Base-by-base conservation (phyloP, 2,797 vertebrate genomes). In the Pteronotus mesoamericanus region DNA sequence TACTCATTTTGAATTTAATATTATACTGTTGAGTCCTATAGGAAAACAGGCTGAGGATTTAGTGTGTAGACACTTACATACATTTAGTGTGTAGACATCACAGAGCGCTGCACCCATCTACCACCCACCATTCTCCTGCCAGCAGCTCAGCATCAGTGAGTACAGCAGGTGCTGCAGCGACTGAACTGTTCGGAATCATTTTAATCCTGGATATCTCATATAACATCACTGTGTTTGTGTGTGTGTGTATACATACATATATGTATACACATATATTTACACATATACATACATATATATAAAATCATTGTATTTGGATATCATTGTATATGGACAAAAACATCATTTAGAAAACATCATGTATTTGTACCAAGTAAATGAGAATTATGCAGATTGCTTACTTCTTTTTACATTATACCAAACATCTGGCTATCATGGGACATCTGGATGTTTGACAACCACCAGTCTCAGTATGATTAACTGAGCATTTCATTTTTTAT, bases 401-500 rank as follows among this genome's bases (percentile, higher is more conserved):
- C 80, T 71, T 94, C 14, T 84, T 94, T 94, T 90, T 95, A 75
- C 85, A 88, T 91, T 94, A 8, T 75, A 86, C 34, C 78, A 93
- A 90, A 75, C 92, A 96, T 94, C 51, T 95, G 89, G 66, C 96
- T 74, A 75, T 39, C 66, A 91, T 95, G n/a, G 32, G 21, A 96
- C 71, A 92, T 93, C 71, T 96, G 72, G 64, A 84, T 88, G 86
- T 91, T 69, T 96, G 74, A 89, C 66, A 94, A 90, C 51, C 53
- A 64, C 34, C 71, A 96, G 95, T 72, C 66, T 94, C 86, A 94
- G 53, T 61, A 89, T 97, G 93, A 94, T 94, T 94, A 97, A 85
- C 37, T 46, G 15, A 94, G 71, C 72, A 72, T 91, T 95, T 92
- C 57, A 32, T 82, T 66, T 94, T 79, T 91, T 97, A 97, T 94